A percentile compares a stretch with the other conserved stretches of the same genome.
These are phyloP conservation scores for Laspeyria flexula DNA, from an alignment of 2,888 invertebrate genomes.

Conservation along the genomic window DNA sequence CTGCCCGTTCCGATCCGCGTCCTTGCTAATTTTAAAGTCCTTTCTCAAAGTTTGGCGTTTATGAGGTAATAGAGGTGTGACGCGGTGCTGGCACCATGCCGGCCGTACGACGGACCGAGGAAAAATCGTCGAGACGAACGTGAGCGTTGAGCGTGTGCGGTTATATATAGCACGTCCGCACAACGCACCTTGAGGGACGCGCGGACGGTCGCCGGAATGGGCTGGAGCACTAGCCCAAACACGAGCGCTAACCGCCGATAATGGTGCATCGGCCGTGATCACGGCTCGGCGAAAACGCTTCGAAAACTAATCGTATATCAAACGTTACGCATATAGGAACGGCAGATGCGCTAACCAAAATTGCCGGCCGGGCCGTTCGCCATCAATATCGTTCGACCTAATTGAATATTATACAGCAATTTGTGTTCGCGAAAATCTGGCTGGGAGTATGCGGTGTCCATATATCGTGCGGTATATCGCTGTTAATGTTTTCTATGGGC, in stretches of 20 bases:
- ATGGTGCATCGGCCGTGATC: conserved; percentile 40
- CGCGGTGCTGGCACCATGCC: conserved; percentile 83
- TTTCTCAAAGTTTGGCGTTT: conserved; percentile 81
- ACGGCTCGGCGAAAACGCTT: conserved; percentile 51
- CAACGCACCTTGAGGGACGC: conserved; percentile 75
- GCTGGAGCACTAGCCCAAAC: conserved; percentile 21
- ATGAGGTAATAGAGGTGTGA: conserved; percentile 81
- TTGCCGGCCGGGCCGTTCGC: conserved; percentile 67
- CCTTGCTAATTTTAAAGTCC: conserved; percentile 85
- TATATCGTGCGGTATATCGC: conserved; percentile 71
- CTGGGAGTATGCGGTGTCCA: conserved; percentile 79
- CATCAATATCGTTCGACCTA: conserved; percentile 81
- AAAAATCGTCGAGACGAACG: conserved; percentile 68
- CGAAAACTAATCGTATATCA: conserved; percentile 84
- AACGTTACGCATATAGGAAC: conserved; percentile 58
- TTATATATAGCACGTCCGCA: conserved; percentile 54
- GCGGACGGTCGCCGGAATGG: conserved; percentile 40
- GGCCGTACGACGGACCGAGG: conserved; percentile 74
- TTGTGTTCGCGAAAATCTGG: conserved; percentile 85
- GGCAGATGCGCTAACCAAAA: conserved; percentile 83
- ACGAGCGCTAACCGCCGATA: conserved; percentile 31
- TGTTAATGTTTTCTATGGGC: conserved; percentile 79
- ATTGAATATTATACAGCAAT: conserved; percentile 85
- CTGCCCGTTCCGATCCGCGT: conserved; percentile 65
- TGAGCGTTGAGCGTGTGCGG: conserved; percentile 55